Evolutionary conservation across 2,797 vertebrate genomes (phyloP).

Genomic region (Simalia tracyae): DNA sequence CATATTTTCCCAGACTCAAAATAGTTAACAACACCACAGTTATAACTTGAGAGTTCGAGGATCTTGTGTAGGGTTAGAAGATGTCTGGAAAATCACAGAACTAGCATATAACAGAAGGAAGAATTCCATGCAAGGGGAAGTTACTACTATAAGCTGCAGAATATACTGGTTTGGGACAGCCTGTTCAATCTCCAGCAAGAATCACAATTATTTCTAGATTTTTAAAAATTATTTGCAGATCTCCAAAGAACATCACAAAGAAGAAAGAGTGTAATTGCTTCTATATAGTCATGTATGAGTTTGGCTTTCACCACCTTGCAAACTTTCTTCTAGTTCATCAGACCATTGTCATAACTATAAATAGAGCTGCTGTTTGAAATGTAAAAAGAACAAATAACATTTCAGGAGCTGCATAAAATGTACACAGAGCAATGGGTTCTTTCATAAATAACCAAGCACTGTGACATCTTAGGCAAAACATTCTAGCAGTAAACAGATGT

Average conservation of each 20-base stretch:
- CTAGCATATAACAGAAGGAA: neutral
- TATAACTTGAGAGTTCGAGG: neutral
- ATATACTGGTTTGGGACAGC: neutral
- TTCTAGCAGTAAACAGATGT: neutral
- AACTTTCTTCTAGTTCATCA: neutral
- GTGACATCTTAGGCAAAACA: neutral
- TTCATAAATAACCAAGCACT: conserved; percentile 12
- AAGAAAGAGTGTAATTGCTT: neutral
- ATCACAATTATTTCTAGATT: neutral
- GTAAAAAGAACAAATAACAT: neutral
- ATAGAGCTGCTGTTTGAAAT: neutral
- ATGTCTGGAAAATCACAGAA: neutral
- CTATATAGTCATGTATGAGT: neutral
- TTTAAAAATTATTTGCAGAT: neutral
- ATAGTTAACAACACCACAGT: neutral
- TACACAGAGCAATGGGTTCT: neutral
- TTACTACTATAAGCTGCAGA: neutral
- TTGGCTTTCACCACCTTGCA: neutral
- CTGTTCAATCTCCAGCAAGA: neutral
- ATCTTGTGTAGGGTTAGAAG: neutral
- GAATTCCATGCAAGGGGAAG: neutral
- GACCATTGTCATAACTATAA: neutral
- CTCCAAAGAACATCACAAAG: neutral
- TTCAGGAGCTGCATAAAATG: neutral
- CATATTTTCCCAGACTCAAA: neutral